Evolutionary conservation across 2,888 invertebrate species (phyloP).

Genomic region (Nemoura dubitans): DNA sequence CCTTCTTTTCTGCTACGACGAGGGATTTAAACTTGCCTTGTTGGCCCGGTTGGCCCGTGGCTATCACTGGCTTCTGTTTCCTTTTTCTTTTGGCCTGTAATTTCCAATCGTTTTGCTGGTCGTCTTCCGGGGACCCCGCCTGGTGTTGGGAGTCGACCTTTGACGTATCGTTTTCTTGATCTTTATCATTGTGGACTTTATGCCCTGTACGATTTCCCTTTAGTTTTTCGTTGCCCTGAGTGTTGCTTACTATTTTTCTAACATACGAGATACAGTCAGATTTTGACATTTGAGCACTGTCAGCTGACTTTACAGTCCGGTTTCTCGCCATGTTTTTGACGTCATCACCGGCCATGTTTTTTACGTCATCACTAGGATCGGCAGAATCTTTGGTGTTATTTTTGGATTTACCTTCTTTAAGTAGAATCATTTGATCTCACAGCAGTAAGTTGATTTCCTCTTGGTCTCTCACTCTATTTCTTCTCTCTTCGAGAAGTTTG

Average conservation of each 20-base stretch:
- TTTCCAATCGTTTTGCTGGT: background rate
- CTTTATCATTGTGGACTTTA: background rate
- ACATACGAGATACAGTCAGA: background rate
- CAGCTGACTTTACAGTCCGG: background rate
- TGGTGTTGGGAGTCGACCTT: background rate
- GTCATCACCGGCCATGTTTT: background rate
- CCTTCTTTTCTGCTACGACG: background rate
- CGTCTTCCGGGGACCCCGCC: background rate
- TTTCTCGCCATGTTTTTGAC: background rate
- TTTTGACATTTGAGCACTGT: background rate
- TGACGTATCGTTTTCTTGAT: background rate
- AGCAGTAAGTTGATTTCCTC: background rate
- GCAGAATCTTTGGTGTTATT: background rate
- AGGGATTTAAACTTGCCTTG: constrained; percentile 16
- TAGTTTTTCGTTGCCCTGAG: background rate
- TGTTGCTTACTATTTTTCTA: background rate
- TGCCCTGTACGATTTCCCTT: background rate
- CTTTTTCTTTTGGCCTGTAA: background rate
- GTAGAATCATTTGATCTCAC: background rate
- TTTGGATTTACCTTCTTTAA: background rate
- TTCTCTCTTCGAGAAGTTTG: background rate
- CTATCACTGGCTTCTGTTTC: background rate
- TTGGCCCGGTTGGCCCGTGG: background rate
- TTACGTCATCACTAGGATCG: background rate
- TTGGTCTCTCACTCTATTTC: background rate